Percentiles rank a stretch among this genome's conserved stretches.
These are phyloP conservation scores for Alouatta palliata DNA, from an alignment of 2,113 vertebrate genomes.

Conservation along the genomic window DNA sequence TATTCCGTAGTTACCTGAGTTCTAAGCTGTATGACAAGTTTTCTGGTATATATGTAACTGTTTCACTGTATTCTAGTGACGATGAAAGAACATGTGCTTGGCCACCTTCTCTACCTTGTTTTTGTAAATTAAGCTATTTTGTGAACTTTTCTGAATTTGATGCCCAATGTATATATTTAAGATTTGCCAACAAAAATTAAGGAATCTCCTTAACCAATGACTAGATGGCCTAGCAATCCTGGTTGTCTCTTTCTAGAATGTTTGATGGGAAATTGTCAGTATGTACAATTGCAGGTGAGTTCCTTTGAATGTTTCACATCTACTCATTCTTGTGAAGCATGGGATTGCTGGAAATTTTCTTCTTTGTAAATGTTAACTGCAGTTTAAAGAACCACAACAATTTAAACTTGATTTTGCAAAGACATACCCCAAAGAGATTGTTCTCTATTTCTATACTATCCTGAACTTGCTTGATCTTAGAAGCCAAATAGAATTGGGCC, in stretches of 20 bases:
- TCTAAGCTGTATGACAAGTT: not conserved
- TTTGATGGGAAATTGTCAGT: constrained; percentile 96
- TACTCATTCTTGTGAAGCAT: not conserved
- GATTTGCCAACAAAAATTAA: not conserved
- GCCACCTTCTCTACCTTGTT: not conserved
- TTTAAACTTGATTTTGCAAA: not conserved
- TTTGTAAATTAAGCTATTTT: not conserved
- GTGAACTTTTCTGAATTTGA: not conserved
- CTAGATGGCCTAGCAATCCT: constrained; percentile 95
- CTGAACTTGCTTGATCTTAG: not conserved
- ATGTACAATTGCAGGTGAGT: constrained; percentile 94
- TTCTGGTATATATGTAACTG: not conserved
- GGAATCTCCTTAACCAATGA: constrained; percentile 82
- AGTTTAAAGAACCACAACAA: constrained; percentile 21
- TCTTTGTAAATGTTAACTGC: not conserved
- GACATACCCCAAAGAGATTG: not conserved
- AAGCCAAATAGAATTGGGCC: not conserved
- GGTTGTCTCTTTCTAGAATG: constrained; percentile 95
- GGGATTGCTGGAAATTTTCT: not conserved
- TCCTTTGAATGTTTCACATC: not conserved
- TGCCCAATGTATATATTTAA: not conserved
- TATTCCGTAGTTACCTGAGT: not conserved
- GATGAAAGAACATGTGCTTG: not conserved
- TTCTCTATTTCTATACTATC: not conserved
- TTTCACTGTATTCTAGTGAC: not conserved